Evolutionary conservation across 2,113 vertebrate species (phyloP).

Genomic region (Pterocles burchelli): DNA sequence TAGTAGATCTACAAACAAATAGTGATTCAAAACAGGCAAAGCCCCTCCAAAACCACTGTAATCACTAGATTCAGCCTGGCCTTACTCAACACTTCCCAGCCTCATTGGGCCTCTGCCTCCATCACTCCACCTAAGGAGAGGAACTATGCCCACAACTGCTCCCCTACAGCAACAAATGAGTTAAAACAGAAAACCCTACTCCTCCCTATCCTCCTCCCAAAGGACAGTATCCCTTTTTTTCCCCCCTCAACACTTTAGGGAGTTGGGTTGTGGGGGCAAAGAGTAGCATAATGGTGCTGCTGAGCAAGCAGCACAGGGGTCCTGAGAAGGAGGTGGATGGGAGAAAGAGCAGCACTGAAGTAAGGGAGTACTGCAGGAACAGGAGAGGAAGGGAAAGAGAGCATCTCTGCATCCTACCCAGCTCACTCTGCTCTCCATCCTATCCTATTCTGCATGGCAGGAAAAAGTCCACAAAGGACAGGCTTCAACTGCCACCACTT

Average conservation of each 20-base stretch:
- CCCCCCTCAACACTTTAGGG: background rate
- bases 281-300: background rate
- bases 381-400: background rate
- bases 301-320: accelerated
- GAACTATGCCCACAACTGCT: background rate
- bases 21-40: background rate
- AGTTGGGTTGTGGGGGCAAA: background rate
- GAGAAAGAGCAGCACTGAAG: background rate
- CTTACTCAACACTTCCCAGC: background rate
- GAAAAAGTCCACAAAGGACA: background rate
- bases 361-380: background rate
- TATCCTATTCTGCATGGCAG: background rate
- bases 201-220: background rate
- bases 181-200: background rate
- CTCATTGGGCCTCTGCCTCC: background rate
- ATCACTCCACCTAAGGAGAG: background rate
- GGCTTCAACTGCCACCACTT: background rate
- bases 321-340: background rate
- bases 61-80: background rate
- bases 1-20: background rate
- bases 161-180: background rate
- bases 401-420: background rate
- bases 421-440: background rate
- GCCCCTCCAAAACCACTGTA: background rate
- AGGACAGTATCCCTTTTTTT: background rate